phyloP scores from a whole-genome alignment of 2,797 vertebrate genomes.

The Enteromius mattozi region DNA sequence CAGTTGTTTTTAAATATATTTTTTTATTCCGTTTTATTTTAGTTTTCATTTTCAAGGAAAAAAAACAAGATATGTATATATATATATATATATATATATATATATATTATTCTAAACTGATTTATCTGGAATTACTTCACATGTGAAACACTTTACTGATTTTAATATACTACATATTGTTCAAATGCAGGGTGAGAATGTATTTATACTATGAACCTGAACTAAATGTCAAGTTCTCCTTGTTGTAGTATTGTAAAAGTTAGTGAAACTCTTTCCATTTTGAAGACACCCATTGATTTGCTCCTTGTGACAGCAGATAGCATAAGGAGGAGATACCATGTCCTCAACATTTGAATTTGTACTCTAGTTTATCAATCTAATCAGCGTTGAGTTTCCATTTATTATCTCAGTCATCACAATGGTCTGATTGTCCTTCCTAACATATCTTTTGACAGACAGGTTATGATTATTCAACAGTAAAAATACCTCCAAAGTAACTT shows the following conservation, averaged over 20 bases:
- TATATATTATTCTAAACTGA: too few relatives aligned
- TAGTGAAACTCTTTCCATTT: background rate
- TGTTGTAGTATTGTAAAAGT: background rate
- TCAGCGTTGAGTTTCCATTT: background rate
- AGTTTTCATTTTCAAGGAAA: too few relatives aligned
- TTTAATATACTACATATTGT: background rate
- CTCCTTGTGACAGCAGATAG: background rate
- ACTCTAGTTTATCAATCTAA: background rate
- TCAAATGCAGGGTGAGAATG: background rate
- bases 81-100: too few relatives aligned
- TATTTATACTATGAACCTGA: background rate
- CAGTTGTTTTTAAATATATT: too few relatives aligned
- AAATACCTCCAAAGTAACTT: conserved; percentile 5
- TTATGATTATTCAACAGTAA: background rate
- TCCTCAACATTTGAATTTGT: too few relatives aligned
- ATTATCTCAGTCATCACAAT: background rate
- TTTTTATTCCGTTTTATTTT: too few relatives aligned
- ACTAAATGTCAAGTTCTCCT: background rate
- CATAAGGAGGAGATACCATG: too few relatives aligned
- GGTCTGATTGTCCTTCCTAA: background rate
- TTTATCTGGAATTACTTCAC: background rate
- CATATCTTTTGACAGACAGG: conserved; percentile 3
- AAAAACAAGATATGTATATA: too few relatives aligned
- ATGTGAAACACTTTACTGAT: background rate
- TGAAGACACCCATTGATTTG: background rate